Conservation (phyloP, 2,113 vertebrate species). For the Mirza zaza region DNA sequence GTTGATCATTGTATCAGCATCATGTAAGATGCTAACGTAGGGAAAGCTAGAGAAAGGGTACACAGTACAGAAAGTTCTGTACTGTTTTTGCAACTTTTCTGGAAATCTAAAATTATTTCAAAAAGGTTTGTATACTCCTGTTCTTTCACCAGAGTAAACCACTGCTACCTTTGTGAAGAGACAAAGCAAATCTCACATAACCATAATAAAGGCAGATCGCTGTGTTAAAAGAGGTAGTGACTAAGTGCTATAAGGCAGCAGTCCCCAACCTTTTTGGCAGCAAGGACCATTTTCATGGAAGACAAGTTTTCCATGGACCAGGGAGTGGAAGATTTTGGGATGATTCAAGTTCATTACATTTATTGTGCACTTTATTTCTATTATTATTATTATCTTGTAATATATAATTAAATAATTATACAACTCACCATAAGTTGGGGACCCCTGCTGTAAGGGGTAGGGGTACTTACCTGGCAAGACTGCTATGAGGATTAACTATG, state of each 20-base stretch:
- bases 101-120: conserved; percentile 31
- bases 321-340: too few species aligned
- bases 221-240: neutral
- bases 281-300: too few species aligned
- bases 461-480: neutral
- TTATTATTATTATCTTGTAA: too few species aligned
- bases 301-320: too few species aligned
- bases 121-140: neutral
- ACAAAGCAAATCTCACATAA: neutral
- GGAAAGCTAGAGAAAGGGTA: neutral
- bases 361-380: too few species aligned
- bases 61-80: neutral
- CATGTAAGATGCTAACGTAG: neutral
- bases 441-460: too few species aligned
- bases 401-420: too few species aligned
- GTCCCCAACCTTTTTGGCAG: too few species aligned
- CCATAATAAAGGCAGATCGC: neutral
- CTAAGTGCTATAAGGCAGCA: neutral
- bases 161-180: neutral
- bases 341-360: too few species aligned
- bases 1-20: neutral
- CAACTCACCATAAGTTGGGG: too few species aligned
- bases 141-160: neutral
- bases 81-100: conserved; percentile 26
- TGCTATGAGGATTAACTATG: neutral